Evolutionary conservation across 2,797 vertebrate genomes (phyloP).

Genomic region (Pterois miles): DNA sequence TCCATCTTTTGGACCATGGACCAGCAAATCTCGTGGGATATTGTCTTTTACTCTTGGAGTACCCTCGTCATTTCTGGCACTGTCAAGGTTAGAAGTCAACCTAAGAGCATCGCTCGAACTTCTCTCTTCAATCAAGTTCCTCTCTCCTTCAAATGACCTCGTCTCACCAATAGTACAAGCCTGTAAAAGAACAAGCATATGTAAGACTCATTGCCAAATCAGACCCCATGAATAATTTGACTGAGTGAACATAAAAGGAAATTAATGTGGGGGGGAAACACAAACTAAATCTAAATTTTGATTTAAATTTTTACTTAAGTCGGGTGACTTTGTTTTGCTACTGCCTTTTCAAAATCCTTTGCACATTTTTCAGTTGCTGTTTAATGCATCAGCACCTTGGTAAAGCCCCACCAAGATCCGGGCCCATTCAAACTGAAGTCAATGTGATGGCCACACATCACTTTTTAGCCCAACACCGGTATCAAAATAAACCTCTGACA

Average conservation of each 20-base stretch:
- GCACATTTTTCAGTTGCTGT: slow-evolving; percentile 24
- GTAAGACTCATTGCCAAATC: slow-evolving; percentile 77
- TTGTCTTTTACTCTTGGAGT: slow-evolving; percentile 43
- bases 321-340: background rate
- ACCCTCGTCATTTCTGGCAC: slow-evolving; percentile 62
- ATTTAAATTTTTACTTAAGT: slow-evolving; percentile 29
- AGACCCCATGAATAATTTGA: slow-evolving; percentile 53
- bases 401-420: slow-evolving; percentile 64
- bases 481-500: slow-evolving; percentile 35
- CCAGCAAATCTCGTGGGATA: slow-evolving; percentile 50
- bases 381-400: slow-evolving; percentile 70
- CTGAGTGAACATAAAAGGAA: slow-evolving; percentile 31
- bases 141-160: slow-evolving; percentile 78
- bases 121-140: slow-evolving; percentile 76
- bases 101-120: slow-evolving; percentile 66
- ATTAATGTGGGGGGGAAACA: background rate
- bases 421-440: slow-evolving; percentile 69
- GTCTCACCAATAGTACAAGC: slow-evolving; percentile 75
- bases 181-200: slow-evolving; percentile 83
- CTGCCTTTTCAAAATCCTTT: slow-evolving; percentile 24
- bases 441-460: slow-evolving; percentile 63
- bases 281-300: slow-evolving; percentile 11
- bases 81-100: slow-evolving; percentile 63
- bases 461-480: slow-evolving; percentile 30
- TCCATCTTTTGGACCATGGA: slow-evolving; percentile 39